Evolutionary conservation across 2,113 vertebrate species (phyloP).

Genomic region (Calonectris borealis): DNA sequence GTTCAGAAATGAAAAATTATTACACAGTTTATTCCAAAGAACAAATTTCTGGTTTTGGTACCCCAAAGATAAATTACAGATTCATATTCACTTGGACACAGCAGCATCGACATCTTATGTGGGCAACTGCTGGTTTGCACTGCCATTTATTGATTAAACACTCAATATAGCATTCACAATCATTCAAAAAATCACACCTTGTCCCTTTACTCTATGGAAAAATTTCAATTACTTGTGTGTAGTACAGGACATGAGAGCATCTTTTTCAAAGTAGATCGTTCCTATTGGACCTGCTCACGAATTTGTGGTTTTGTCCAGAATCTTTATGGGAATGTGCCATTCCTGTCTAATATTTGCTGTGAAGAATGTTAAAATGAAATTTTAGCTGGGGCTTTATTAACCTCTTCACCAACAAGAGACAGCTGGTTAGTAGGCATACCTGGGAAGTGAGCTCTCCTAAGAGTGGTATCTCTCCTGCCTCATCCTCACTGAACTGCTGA

Average conservation of each 20-base stretch:
- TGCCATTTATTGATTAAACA: not conserved
- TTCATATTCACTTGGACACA: not conserved
- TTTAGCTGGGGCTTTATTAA: not conserved
- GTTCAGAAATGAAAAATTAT: not conserved
- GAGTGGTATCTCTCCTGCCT: not conserved
- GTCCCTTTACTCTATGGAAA: not conserved
- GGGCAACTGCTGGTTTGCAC: not conserved
- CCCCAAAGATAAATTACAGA: not conserved
- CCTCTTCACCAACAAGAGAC: not conserved
- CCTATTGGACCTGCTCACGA: not conserved
- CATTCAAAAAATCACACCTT: not conserved
- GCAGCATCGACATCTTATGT: fast-evolving
- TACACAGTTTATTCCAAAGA: not conserved
- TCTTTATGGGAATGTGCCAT: not conserved
- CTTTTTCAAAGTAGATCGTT: not conserved
- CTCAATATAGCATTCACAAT: not conserved
- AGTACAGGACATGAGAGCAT: not conserved
- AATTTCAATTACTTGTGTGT: not conserved
- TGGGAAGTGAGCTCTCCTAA: not conserved
- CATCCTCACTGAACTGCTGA: not conserved
- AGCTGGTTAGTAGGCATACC: not conserved
- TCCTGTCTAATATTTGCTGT: not conserved
- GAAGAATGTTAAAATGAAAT: not conserved
- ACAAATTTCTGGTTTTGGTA: not conserved
- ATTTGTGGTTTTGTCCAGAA: not conserved